A percentile compares a stretch with the other conserved stretches of the same genome.
phyloP scores from a whole-genome alignment of 2,113 vertebrate species.

The Plectropomus leopardus region DNA sequence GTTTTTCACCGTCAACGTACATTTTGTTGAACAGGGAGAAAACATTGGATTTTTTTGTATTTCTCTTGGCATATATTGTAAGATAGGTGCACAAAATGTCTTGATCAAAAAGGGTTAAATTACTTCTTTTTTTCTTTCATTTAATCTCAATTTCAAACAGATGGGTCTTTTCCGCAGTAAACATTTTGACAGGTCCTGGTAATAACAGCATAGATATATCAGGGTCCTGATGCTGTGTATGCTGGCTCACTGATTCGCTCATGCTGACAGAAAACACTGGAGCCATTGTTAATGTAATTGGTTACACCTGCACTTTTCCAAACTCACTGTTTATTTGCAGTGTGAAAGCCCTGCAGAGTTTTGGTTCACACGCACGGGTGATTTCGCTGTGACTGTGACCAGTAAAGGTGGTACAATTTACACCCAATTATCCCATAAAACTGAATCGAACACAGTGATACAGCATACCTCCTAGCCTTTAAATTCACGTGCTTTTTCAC shows the following conservation, averaged over 20 bases:
- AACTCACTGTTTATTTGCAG: background rate
- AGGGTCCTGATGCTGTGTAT: background rate
- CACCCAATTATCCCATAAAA: background rate
- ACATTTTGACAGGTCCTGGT: background rate
- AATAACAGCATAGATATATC: background rate
- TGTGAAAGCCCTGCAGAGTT: background rate
- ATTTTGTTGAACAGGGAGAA: no score
- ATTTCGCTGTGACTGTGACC: conserved; percentile 6
- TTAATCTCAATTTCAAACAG: background rate
- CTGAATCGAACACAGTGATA: background rate
- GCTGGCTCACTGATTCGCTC: background rate
- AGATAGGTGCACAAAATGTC: no score
- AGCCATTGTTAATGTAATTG: background rate
- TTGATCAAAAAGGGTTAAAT: no score
- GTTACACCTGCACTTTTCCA: background rate
- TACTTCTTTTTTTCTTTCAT: no score
- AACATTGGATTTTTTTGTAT: no score
- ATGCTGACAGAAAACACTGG: background rate
- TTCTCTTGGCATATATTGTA: no score
- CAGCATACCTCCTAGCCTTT: background rate
- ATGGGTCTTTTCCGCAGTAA: background rate
- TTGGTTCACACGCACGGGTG: background rate
- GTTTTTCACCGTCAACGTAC: background rate
- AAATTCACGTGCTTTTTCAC: background rate
- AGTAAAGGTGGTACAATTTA: background rate